Evolutionary conservation across 2,888 invertebrate species (phyloP), one percentile per base, ranked within the genome.

Genomic region (Chrysolina oricalcia): DNA sequence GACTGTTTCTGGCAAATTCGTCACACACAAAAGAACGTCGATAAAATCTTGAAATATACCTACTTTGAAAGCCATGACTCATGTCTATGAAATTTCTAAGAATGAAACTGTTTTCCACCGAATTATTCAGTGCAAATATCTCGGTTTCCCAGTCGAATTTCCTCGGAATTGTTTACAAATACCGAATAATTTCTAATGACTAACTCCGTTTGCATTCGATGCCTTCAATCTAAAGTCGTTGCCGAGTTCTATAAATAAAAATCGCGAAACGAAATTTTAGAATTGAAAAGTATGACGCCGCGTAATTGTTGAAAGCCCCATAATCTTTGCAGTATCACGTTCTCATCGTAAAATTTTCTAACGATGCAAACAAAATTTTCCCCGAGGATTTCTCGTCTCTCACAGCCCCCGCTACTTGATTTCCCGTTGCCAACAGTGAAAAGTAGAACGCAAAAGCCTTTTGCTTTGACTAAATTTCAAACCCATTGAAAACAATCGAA

Each of bases 101-200:
- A 53, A 53, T 53, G 19, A 2, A 53, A 53, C 9, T 21, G 2
- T 53, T 53, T 53, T 53, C 19, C 19, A 19, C 19, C 50, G 46
- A 53, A 53, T 21, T 53, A 3, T 53, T 19, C 19, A 0, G 19
- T 40, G 9, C 5, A 40, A 8, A 5, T 40, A 40, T 40, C 40
- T 9, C 6, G 5, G 40, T 9, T 9, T 40, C 40, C 40, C 6
- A 40, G 48, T 15, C 9, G 21, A 21, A 13, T 15, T 27, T 59
- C 59, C 59, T 59, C 15, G 15, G 59, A 59, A 59, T 27, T 59
- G 59, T 59, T 59, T 27, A 59, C 59, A 59, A 59, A 59, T 27
- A 27, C 59, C 10, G 11, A 59, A n/a, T 27, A 15, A 27, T 59
- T 59, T n/a, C 59, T 13, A 27, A 27, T 59, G 59, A 59, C 59